Base-by-base conservation (phyloP, 2,113 vertebrate species). In the Shinisaurus crocodilurus region DNA sequence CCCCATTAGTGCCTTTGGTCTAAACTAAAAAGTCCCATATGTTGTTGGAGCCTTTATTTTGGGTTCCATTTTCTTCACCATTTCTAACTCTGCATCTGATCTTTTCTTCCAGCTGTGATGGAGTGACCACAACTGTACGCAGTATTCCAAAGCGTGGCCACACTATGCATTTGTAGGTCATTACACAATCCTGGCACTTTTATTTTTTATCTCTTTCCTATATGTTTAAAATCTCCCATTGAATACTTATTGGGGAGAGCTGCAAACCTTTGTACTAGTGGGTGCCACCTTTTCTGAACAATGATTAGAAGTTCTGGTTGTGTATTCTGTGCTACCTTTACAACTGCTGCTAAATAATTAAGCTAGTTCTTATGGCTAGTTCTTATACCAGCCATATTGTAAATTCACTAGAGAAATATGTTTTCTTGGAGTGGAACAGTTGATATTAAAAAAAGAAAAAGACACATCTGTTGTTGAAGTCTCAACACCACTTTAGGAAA, bases 401-500 rank as follows among this genome's bases (percentile, higher is more conserved):
- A 82, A 94, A 80, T 77, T 29, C 84, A 74, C 88, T 50, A 45
- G 6, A 0, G 0, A 6, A 80, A 67, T 74, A 8, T 63, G 60
- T 86, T 34, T 95, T 92, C 37, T 50, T 45, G 20, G 67, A 43
- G 23, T 63, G 1, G 77, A 13, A 88, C 27, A 86, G 20, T 65
- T 92, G 60, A 18, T 92, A 83, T 16, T 72, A 72, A n/a, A 89
- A 45, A 79, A 45, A 23, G 60, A 63, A 63, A 63, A 50, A 74
- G 16, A 23, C 37, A 72, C 2, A 5, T 87, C 70, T 0, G 1
- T n/a, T 69, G 89, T 81, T 93, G 70, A n/a, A 70, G 83, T 60
- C 63, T 87, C 60, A 29, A 7, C 88, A 57, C 9, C 79, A 74
- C 67, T 94, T 90, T 69, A 72, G 65, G 93, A 93, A 95, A 18